Conservation (phyloP, 2,797 vertebrate species). For the Petrocephalus sullivani region DNA sequence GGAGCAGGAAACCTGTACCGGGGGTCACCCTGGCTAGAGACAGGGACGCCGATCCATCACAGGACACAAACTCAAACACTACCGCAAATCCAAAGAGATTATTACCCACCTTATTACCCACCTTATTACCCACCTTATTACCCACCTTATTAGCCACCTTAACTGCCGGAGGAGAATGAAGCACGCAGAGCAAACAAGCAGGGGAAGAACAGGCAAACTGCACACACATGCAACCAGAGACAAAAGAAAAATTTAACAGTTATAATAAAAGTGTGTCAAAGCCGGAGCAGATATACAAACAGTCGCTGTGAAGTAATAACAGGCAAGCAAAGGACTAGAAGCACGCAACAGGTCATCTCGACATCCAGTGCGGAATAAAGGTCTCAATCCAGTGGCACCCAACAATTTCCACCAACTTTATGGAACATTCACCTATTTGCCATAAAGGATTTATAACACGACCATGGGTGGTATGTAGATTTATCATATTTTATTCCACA, state of each 20-base stretch:
- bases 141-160: neutral
- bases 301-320: neutral
- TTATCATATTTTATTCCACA: neutral
- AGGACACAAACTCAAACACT: neutral
- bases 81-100: neutral
- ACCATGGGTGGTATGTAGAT: neutral
- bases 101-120: neutral
- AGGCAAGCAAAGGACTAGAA: neutral
- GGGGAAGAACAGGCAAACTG: neutral
- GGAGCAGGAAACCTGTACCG: neutral
- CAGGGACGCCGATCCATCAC: neutral
- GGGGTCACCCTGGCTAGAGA: neutral
- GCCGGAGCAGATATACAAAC: neutral
- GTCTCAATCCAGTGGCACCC: neutral
- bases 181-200: neutral
- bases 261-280: neutral
- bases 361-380: neutral
- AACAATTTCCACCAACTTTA: neutral
- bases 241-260: neutral
- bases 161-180: neutral
- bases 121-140: neutral
- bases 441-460: neutral
- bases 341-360: neutral
- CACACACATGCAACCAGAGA: neutral
- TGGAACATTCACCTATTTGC: neutral